Percentiles rank a stretch among this genome's conserved stretches.
phyloP scores from a whole-genome alignment of 2,113 vertebrate genomes.

The Ranitomeya imitator region DNA sequence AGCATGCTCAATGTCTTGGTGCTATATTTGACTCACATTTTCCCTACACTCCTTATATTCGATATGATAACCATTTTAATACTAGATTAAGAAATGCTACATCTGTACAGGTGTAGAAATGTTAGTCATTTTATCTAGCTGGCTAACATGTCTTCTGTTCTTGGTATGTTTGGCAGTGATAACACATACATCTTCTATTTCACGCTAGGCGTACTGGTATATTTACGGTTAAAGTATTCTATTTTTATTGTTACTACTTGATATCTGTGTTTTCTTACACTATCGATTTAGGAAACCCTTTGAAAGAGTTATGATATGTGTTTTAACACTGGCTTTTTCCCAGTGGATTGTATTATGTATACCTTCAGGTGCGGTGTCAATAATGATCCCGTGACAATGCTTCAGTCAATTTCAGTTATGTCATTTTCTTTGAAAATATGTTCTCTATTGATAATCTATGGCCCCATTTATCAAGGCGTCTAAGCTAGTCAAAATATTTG shows the following conservation, averaged over 20 bases:
- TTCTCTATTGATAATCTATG: neutral
- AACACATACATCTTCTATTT: neutral
- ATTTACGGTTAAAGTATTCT: constrained; percentile 5
- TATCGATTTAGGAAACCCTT: constrained; percentile 32
- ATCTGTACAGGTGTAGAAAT: neutral
- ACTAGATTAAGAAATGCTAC: no score
- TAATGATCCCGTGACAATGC: neutral
- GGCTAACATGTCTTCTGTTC: neutral
- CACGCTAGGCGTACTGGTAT: neutral
- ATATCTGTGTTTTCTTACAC: neutral
- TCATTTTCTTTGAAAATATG: neutral
- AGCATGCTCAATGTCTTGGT: no score
- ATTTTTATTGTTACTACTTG: constrained; percentile 5
- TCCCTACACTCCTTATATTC: no score
- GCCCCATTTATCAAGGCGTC: no score
- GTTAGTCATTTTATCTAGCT: neutral
- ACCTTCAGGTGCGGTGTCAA: constrained; percentile 3
- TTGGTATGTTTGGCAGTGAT: neutral
- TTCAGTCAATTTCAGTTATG: neutral
- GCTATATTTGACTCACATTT: no score
- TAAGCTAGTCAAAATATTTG: no score
- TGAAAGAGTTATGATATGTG: constrained; percentile 8
- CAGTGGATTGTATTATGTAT: neutral
- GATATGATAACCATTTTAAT: no score
- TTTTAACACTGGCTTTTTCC: neutral